phyloP scores from a whole-genome alignment of 2,113 vertebrate genomes.

The Gallinago undulata region DNA sequence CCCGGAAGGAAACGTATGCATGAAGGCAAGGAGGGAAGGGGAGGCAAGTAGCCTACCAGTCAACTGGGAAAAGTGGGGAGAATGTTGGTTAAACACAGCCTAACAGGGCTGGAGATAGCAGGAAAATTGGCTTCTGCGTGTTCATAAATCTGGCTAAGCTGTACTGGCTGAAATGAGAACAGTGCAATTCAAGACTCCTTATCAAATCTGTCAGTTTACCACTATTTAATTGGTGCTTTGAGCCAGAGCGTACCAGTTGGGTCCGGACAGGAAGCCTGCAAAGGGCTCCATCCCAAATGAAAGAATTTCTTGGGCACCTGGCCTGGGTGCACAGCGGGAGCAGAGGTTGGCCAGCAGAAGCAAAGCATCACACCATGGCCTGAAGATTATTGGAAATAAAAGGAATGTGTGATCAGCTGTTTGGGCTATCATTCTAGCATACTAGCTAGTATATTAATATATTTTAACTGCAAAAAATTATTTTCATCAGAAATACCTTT shows the following conservation, averaged over 20 bases:
- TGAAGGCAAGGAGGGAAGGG: neutral
- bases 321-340: neutral
- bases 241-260: neutral
- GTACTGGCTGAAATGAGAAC: neutral
- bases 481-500: neutral
- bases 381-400: neutral
- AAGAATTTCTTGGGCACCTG: neutral
- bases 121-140: neutral
- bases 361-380: neutral
- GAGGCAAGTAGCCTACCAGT: neutral
- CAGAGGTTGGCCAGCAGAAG: neutral
- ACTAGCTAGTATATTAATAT: neutral
- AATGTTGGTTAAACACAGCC: neutral
- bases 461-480: neutral
- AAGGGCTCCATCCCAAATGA: neutral
- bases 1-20: accelerated
- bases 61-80: neutral
- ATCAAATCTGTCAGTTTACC: neutral
- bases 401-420: neutral
- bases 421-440: neutral
- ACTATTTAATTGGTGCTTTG: neutral
- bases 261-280: neutral
- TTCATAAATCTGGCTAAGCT: neutral
- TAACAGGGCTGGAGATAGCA: neutral
- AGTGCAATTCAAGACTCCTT: neutral